These are phyloP conservation scores for Criorhina ranunculi DNA, from an alignment of 2,888 invertebrate species.

Conservation along the genomic window DNA sequence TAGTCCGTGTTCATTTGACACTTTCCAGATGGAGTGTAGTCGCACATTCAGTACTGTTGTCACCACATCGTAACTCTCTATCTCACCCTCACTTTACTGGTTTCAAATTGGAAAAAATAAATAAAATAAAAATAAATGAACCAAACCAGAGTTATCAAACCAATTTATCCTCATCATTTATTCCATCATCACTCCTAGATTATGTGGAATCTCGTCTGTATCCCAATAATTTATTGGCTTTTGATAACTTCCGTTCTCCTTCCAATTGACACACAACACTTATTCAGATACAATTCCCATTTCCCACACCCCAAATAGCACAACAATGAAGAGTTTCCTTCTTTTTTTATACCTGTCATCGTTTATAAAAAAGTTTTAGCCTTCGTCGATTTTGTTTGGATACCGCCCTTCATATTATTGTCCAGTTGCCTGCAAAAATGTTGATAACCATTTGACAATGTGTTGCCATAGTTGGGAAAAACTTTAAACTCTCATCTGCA, in stretches of 20 bases:
- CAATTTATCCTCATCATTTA: slow-evolving; percentile 39
- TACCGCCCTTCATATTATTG: slow-evolving; percentile 65
- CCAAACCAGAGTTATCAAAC: slow-evolving; percentile 2
- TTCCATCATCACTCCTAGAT: slow-evolving; percentile 43
- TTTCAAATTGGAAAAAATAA: slow-evolving; percentile 13
- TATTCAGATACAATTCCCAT: slow-evolving; percentile 26
- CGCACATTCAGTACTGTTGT: slow-evolving; percentile 47
- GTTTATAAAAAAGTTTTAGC: slow-evolving; percentile 63
- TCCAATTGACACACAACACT: slow-evolving; percentile 20
- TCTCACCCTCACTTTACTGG: neutral
- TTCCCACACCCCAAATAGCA: slow-evolving; percentile 2
- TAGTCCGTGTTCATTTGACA: slow-evolving; percentile 66
- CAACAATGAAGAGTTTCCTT: slow-evolving; percentile 52
- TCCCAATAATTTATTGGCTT: slow-evolving; percentile 46
- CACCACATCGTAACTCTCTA: slow-evolving; percentile 58
- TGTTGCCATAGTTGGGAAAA: slow-evolving; percentile 69
- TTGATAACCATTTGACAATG: slow-evolving; percentile 76
- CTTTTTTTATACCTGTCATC: slow-evolving; percentile 58
- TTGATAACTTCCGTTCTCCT: slow-evolving; percentile 41
- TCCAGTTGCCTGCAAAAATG: slow-evolving; percentile 74
- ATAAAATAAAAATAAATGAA: neutral
- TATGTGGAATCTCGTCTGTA: slow-evolving; percentile 34
- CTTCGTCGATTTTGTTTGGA: slow-evolving; percentile 57
- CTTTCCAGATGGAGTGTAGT: slow-evolving; percentile 54
- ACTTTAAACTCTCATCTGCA: slow-evolving; percentile 70